Percentiles rank a stretch among this genome's conserved stretches.
Conservation (phyloP, 2,113 vertebrate species). For the chimpanzee (Pan troglodytes) region DNA sequence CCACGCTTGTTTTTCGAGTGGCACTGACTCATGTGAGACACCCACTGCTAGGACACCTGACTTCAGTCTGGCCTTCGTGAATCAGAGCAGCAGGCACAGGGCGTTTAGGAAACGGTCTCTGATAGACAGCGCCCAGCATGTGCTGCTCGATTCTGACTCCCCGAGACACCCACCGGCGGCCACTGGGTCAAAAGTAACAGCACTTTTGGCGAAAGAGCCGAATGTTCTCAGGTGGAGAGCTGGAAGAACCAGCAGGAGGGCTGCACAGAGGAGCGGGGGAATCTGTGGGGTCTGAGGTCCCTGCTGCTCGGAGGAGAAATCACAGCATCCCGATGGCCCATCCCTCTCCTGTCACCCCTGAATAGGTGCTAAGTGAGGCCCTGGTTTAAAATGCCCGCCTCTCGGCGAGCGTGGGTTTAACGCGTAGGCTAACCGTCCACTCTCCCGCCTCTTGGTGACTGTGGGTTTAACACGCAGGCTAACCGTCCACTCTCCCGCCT, state of each 20-base stretch:
- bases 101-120: fast-evolving
- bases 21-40: fast-evolving
- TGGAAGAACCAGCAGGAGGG: not conserved
- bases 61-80: slow-evolving; percentile 10
- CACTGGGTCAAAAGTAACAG: fast-evolving
- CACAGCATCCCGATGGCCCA: fast-evolving
- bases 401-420: fast-evolving
- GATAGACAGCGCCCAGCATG: fast-evolving
- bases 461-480: fast-evolving
- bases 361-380: too few relatives aligned
- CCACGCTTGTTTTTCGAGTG: fast-evolving
- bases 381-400: fast-evolving
- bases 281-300: fast-evolving
- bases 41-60: not conserved
- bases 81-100: not conserved
- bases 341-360: not conserved
- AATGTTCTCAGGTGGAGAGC: not conserved
- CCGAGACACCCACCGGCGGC: fast-evolving
- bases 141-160: fast-evolving
- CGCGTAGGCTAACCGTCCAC: fast-evolving
- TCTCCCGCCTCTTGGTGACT: fast-evolving
- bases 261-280: fast-evolving
- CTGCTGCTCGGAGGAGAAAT: fast-evolving
- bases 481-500: fast-evolving
- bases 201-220: fast-evolving